These are phyloP conservation scores for Cygnus atratus DNA, from an alignment of 2,113 vertebrate genomes.

Conservation along the genomic window DNA sequence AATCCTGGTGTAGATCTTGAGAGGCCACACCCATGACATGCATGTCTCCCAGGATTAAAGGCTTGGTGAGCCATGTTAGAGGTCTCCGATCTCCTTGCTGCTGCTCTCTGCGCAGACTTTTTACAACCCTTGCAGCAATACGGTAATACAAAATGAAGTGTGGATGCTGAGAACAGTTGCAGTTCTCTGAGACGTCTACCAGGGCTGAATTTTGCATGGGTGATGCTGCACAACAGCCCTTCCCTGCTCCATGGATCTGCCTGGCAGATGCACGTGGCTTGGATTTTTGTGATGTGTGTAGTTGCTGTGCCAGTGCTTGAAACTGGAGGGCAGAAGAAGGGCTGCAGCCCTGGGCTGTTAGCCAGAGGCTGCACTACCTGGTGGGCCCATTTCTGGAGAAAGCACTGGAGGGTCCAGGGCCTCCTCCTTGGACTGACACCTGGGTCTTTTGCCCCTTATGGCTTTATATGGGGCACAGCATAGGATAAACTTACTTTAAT, in stretches of 20 bases:
- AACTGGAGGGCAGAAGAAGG: background rate
- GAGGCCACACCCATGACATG: background rate
- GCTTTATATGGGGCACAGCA: background rate
- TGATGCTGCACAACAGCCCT: background rate
- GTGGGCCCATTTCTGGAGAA: background rate
- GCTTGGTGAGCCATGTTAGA: background rate
- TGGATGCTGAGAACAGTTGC: background rate
- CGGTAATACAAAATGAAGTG: background rate
- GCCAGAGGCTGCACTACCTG: background rate
- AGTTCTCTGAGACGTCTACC: background rate
- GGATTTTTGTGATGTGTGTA: background rate
- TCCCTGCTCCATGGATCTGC: background rate
- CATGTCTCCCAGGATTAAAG: background rate
- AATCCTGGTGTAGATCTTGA: background rate
- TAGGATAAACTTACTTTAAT: background rate
- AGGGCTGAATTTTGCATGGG: fast-evolving
- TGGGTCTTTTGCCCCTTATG: background rate
- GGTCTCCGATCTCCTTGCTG: background rate
- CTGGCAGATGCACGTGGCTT: fast-evolving
- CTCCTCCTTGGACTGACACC: background rate
- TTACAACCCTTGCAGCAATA: background rate
- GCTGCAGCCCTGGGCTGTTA: background rate
- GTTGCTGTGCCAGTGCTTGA: fast-evolving
- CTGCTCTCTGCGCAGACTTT: fast-evolving
- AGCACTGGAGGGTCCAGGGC: fast-evolving